Evolutionary conservation across 2,113 vertebrate species (phyloP).

Genomic region (Plestiodon gilberti): DNA sequence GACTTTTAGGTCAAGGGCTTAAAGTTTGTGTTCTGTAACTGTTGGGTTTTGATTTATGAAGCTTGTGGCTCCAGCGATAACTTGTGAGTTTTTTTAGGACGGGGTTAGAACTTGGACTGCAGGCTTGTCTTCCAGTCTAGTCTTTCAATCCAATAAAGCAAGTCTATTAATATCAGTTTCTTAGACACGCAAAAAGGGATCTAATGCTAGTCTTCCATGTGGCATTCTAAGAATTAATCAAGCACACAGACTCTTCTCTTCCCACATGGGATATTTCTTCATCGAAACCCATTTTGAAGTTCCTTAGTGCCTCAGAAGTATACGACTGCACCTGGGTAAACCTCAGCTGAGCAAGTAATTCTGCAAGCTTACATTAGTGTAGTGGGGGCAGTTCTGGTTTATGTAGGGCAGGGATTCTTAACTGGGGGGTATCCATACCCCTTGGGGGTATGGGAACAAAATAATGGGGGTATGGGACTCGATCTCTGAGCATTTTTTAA

Average conservation of each 20-base stretch:
- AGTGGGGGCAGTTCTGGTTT: neutral
- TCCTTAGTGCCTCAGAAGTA: neutral
- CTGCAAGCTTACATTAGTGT: neutral
- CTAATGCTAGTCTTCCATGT: conserved; percentile 52
- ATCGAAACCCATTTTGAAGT: neutral
- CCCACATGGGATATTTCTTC: neutral
- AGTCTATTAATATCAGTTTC: neutral
- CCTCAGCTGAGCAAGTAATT: neutral
- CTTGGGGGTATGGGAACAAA: no score
- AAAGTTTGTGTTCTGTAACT: neutral
- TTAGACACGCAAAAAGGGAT: neutral
- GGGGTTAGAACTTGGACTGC: fast-evolving
- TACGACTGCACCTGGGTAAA: neutral
- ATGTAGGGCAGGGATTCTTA: neutral
- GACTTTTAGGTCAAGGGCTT: no score
- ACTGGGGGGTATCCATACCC: no score
- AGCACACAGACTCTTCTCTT: fast-evolving
- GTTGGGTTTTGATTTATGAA: neutral
- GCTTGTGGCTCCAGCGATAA: neutral
- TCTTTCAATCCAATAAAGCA: neutral
- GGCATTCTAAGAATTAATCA: neutral
- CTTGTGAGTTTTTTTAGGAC: neutral
- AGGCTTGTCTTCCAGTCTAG: conserved; percentile 23
- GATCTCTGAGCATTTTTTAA: no score
- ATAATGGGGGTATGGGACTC: no score